phyloP scores from a whole-genome alignment of 2,797 vertebrate species.

The Molossus molossus region DNA sequence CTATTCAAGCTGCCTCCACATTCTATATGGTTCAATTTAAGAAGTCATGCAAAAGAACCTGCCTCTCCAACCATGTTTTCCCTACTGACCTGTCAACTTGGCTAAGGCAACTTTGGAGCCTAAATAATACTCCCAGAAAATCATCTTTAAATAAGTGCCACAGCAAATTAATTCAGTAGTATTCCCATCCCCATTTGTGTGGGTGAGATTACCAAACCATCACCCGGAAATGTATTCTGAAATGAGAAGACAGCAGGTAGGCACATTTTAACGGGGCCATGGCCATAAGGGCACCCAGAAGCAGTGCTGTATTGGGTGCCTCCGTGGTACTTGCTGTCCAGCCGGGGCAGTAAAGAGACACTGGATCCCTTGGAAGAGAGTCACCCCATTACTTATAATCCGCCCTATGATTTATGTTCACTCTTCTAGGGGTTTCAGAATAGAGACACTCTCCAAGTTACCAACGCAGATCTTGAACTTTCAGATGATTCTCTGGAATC shows the following conservation, averaged over 20 bases:
- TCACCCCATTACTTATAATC: not conserved
- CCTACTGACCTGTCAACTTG: not conserved
- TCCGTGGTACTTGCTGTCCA: not conserved
- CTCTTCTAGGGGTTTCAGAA: slow-evolving; percentile 1
- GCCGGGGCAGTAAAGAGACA: not conserved
- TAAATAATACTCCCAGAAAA: slow-evolving; percentile 40
- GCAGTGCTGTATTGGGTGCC: not conserved
- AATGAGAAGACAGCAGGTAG: not conserved
- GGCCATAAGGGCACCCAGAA: not conserved
- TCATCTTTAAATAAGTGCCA: not conserved
- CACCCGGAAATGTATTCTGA: not conserved
- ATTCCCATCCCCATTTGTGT: not conserved
- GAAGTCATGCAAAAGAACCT: not conserved
- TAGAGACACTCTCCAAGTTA: not conserved
- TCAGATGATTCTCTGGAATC: not conserved
- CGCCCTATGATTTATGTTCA: not conserved
- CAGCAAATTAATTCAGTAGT: not conserved
- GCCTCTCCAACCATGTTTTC: not conserved
- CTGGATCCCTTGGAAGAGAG: not conserved
- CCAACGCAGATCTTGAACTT: not conserved
- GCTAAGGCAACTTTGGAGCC: not conserved
- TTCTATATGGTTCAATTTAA: not conserved
- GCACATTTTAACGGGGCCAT: not conserved
- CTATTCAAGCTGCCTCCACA: not conserved
- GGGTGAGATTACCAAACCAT: not conserved